phyloP scores from a whole-genome alignment of 2,113 vertebrate genomes.

The Thermophis baileyi region DNA sequence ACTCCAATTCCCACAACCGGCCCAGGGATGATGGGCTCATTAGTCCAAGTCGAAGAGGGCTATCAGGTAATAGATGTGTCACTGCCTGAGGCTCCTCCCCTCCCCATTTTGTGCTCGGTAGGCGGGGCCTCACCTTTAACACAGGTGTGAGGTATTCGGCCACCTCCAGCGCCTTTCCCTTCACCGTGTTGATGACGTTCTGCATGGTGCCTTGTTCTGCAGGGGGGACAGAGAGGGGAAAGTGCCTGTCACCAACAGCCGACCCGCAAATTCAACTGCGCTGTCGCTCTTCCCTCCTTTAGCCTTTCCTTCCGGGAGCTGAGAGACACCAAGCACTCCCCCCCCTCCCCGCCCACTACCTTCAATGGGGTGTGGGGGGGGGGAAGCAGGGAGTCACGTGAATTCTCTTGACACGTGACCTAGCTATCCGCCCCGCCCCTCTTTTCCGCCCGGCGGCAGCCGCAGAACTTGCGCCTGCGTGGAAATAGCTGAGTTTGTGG shows the following conservation, averaged over 20 bases:
- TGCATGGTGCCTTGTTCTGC: constrained; percentile 76
- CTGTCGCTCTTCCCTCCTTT: background rate
- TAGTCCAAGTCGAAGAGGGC: background rate
- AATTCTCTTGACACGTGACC: background rate
- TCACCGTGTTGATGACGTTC: constrained; percentile 95
- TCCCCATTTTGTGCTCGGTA: background rate
- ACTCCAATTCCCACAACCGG: background rate
- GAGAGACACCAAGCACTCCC: background rate
- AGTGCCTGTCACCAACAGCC: background rate
- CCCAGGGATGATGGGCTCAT: background rate
- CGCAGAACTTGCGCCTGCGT: background rate
- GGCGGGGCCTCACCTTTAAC: constrained; percentile 81
- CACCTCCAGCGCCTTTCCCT: constrained; percentile 93
- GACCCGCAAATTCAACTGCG: background rate
- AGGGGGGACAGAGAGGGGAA: background rate
- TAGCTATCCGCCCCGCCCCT: background rate
- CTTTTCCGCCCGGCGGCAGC: background rate
- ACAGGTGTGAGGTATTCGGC: constrained; percentile 95
- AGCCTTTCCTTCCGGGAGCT: background rate
- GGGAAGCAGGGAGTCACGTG: background rate
- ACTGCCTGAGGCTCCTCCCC: too few relatives aligned
- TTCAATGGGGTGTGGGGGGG: background rate
- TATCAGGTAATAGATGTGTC: background rate
- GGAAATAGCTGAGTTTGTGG: background rate
- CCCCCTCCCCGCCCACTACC: background rate